Evolutionary conservation across 2,888 invertebrate species (phyloP).

Genomic region (Cloeon dipterum): DNA sequence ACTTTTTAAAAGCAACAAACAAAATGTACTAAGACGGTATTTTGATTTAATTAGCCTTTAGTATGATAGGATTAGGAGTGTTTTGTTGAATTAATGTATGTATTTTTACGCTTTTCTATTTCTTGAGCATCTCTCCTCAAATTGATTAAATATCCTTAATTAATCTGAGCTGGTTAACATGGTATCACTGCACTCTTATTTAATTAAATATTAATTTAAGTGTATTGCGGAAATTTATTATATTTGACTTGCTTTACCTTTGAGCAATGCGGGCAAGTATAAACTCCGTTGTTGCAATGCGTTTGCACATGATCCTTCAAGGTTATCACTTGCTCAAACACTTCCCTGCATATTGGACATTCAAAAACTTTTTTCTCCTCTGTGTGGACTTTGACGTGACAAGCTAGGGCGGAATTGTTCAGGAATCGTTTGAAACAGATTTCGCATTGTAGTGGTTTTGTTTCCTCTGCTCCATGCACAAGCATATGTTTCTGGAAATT

Average conservation of each 20-base stretch:
- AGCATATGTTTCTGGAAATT: slow-evolving; percentile 25
- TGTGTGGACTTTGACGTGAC: slow-evolving; percentile 44
- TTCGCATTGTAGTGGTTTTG: slow-evolving; percentile 42
- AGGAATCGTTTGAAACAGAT: slow-evolving; percentile 40
- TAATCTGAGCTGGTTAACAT: background rate
- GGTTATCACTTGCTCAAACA: slow-evolving; percentile 36
- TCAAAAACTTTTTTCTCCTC: slow-evolving; percentile 34
- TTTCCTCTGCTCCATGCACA: slow-evolving; percentile 39
- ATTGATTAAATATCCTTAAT: background rate
- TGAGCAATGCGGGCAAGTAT: slow-evolving; percentile 42
- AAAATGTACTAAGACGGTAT: too few relatives aligned
- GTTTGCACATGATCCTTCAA: slow-evolving; percentile 40
- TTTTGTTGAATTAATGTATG: too few relatives aligned
- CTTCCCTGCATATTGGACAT: slow-evolving; percentile 46
- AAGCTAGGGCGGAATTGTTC: slow-evolving; percentile 44
- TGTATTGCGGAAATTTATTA: background rate
- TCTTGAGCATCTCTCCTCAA: too few relatives aligned
- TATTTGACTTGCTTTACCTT: slow-evolving; percentile 20
- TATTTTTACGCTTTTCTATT: too few relatives aligned
- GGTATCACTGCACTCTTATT: background rate
- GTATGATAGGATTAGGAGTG: too few relatives aligned
- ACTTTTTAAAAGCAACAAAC: too few relatives aligned
- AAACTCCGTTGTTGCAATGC: slow-evolving; percentile 37
- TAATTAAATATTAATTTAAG: too few relatives aligned
- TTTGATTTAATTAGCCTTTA: too few relatives aligned